Base-by-base conservation (phyloP, 2,888 invertebrate species). In the Choreutis nemorana region DNA sequence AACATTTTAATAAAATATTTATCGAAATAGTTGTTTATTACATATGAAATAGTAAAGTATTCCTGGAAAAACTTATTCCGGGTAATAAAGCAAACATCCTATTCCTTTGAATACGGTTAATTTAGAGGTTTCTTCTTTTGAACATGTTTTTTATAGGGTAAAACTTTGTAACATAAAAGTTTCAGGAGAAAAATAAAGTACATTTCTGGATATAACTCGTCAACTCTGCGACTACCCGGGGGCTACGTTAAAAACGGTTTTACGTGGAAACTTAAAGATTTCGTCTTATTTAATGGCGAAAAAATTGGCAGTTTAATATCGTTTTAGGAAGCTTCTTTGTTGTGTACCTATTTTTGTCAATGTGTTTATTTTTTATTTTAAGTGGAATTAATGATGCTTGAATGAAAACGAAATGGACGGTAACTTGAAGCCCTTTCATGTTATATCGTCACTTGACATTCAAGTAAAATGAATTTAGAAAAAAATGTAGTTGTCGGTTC, bases 91-190 rank as follows among this genome's bases (percentile, higher is more conserved):
- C 55, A 52, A 56, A 57, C 45, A 46, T 56, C 52, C 42, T 33
- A 42, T 45, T 51, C 50, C 49, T 58, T 60, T 60, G 62, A 63
- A 64, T 58, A 58, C 49, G 48, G 50, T 55, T 64, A 64, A 64
- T 65, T 64, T 62, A 59, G 52, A 55, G 46, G 45, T 41, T 43
- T 42, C 34, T 14, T 35, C 22, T 31, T 29, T 27, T 28, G 18
- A 30, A 20, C 23, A 33, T 36, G 41, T 44, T 57, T 57, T 53
- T 54, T 49, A 44, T 48, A 40, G 36, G 40, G 35, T 23, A 34
- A 44, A 55, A 55, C 43, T 53, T 55, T 46, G 39, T 39, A 29
- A 43, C 35, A 25, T 32, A 31, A 40, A 49, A 51, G 44, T 51
- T 52, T 37, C 26, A 22, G 28, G 40, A 40, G 48, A 40, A 50